These are phyloP conservation scores for Lithodes maja DNA, from an alignment of 2,888 invertebrate genomes.

Conservation along the genomic window DNA sequence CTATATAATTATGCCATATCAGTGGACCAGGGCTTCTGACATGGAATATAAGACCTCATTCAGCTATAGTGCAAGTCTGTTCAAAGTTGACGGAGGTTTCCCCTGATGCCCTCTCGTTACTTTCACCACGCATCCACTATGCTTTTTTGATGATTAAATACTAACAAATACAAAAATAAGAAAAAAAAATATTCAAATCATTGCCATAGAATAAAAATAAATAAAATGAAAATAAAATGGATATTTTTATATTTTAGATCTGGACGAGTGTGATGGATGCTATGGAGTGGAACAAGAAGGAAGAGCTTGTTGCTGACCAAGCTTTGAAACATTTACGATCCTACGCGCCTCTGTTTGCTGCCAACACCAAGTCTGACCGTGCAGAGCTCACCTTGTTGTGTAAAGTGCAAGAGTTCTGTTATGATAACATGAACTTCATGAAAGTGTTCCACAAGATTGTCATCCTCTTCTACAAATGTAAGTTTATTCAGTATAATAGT, in stretches of 20 bases:
- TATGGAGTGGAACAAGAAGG: slow-evolving; percentile 99
- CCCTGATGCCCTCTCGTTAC: too few relatives aligned
- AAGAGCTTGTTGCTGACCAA: slow-evolving; percentile 96
- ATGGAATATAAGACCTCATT: too few relatives aligned
- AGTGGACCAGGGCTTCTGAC: too few relatives aligned
- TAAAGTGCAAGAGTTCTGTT: slow-evolving; percentile 97
- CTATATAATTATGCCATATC: too few relatives aligned
- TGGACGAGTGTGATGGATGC: slow-evolving; percentile 97
- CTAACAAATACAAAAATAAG: too few relatives aligned
- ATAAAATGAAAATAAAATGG: neutral
- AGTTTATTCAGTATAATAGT: slow-evolving; percentile 72
- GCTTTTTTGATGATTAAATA: too few relatives aligned
- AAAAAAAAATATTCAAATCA: neutral
- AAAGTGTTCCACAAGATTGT: slow-evolving; percentile 98
- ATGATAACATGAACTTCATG: slow-evolving; percentile 99
- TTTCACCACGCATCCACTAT: too few relatives aligned
- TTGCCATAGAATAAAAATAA: neutral
- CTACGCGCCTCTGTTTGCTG: slow-evolving; percentile 89
- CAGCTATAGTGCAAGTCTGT: too few relatives aligned
- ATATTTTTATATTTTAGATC: slow-evolving; percentile 78
- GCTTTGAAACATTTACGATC: slow-evolving; percentile 88
- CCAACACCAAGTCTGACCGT: slow-evolving; percentile 89
- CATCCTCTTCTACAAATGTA: slow-evolving; percentile 95
- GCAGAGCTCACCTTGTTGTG: slow-evolving; percentile 91
- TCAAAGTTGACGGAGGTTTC: too few relatives aligned